Conservation (phyloP, 2,113 vertebrate genomes). For the Gavialis gangeticus region DNA sequence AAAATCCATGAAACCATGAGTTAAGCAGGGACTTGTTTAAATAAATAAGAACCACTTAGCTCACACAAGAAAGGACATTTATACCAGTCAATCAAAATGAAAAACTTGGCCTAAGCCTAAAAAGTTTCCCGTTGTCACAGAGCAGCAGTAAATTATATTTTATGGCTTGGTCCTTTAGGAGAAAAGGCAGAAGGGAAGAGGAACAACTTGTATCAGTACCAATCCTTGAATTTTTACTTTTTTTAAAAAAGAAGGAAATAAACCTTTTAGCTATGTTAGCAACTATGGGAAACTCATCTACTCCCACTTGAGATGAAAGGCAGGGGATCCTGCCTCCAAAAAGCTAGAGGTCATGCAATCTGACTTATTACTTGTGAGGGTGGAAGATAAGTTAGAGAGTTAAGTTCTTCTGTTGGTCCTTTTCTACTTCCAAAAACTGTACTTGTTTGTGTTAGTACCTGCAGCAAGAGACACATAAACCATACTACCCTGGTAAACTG, state of each 20-base stretch:
- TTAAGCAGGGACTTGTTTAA: no score
- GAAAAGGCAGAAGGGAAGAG: conserved; percentile 24
- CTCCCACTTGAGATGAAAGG: no score
- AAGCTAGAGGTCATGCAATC: no score
- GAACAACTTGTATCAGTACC: neutral
- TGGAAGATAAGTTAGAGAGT: neutral
- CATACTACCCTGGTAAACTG: neutral
- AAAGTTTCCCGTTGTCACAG: conserved; percentile 34
- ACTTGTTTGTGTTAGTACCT: neutral
- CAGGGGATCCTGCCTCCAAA: no score
- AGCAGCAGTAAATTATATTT: conserved; percentile 44
- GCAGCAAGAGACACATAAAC: neutral
- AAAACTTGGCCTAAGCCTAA: conserved; percentile 5
- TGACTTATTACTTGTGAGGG: neutral
- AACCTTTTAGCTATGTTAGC: no score
- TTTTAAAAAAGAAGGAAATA: fast-evolving
- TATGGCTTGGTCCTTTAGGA: conserved; percentile 25
- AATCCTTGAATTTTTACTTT: neutral
- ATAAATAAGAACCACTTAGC: no score
- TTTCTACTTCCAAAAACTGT: neutral
- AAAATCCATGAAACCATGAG: no score
- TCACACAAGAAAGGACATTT: neutral
- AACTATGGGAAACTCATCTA: no score
- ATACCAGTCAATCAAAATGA: conserved; percentile 27
- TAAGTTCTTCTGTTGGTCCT: neutral